These are phyloP conservation scores for Morinoia aosen DNA, from an alignment of 2,888 invertebrate genomes.

Conservation along the genomic window DNA sequence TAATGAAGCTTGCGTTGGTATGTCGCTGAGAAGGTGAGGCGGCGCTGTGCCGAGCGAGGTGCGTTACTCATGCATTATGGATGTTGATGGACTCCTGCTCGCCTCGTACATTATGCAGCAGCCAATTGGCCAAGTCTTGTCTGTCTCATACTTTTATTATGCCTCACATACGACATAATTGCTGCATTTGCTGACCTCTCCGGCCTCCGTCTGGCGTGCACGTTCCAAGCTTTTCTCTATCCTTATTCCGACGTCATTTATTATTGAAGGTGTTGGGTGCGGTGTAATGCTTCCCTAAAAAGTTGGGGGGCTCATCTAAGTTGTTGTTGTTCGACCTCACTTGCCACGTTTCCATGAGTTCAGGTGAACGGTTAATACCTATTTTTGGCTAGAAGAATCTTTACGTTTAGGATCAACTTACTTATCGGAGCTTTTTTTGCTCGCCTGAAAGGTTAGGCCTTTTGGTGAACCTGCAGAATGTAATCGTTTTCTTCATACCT, in stretches of 20 bases:
- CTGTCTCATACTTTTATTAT: constrained; percentile 12
- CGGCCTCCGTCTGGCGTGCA: neutral
- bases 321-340: neutral
- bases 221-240: neutral
- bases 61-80: constrained; percentile 17
- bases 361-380: neutral
- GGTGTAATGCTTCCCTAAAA: neutral
- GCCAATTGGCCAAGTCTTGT: constrained; percentile 4
- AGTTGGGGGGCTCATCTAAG: neutral
- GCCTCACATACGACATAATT: neutral
- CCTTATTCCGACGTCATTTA: neutral
- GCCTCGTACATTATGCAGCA: constrained; percentile 9
- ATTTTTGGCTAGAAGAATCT: neutral
- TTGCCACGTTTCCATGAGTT: neutral
- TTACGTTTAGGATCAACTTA: no score
- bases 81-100: constrained; percentile 17
- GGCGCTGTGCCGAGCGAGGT: neutral
- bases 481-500: no score
- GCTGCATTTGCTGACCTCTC: constrained; percentile 4
- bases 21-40: neutral
- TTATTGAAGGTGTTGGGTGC: neutral
- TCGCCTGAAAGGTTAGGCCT: no score
- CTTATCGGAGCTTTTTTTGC: no score
- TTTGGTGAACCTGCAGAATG: no score
- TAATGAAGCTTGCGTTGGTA: neutral